Evolutionary conservation across 2,797 vertebrate species (phyloP), one percentile per base, ranked within the genome.

Genomic region (Protonibea diacanthus): DNA sequence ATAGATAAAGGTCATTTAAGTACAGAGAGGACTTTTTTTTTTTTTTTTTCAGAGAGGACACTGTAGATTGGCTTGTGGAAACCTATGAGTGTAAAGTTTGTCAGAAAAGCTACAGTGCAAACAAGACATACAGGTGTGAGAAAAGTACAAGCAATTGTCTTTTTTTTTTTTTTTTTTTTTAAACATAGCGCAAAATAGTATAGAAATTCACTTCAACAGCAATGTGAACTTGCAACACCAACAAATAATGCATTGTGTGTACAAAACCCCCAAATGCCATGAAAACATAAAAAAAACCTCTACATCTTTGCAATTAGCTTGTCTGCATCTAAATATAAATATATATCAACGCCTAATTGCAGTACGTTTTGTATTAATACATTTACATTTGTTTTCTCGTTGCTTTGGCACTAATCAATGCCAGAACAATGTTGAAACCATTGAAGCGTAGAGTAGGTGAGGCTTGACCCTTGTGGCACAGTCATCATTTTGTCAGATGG

Each of bases 281-380:
- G 81, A 79, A 89, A 89, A 93, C 83, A 82, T 88, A 86, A 86
- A 88, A 91, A 82, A 89, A 84, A 17, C 67, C 84, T 89, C 82
- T 66, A 88, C 76, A 85, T 83, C 81, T 92, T 91, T 90, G 91
- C 90, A 88, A 89, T 91, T 89, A 91, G 88, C 91, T 92, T 85
- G 85, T 93, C 86, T 90, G 86, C 83, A 89, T 92, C 88, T 93
- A 93, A 90, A 92, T 93, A 93, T 94, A 95, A 94, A 95, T 93
- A 94, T 92, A 94, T 91, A 94, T 88, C 92, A 90, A 93, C 13
- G 83, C 86, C 89, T 90, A 93, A 92, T 89, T 87, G 91, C 91
- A 90, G 88, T 89, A 90, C 76, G 83, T 87, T 88, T 87, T 81
- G 72, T 88, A 81, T 92, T 80, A 81, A 83, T 92, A 90, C 86